A percentile compares a stretch with the other conserved stretches of the same genome.
These are phyloP conservation scores for Leptura quadrifasciata DNA, from an alignment of 2,888 invertebrate species.

Conservation along the genomic window DNA sequence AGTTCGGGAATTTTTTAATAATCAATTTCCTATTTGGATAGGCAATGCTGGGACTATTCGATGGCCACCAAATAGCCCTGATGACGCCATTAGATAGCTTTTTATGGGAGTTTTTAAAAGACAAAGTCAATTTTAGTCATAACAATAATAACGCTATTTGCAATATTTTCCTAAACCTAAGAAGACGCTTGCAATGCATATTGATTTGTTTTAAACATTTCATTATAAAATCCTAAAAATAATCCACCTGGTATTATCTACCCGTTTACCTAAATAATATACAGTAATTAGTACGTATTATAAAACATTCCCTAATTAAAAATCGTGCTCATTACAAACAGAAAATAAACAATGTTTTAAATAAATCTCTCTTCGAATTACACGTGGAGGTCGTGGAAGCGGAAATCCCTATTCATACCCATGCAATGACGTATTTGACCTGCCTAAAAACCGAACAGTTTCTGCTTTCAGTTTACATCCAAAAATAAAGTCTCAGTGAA, in stretches of 20 bases:
- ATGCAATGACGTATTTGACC: neutral
- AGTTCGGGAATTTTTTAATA: no score
- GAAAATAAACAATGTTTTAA: neutral
- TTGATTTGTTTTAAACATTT: no score
- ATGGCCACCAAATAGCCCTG: no score
- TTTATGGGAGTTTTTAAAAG: no score
- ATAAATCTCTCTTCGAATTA: neutral
- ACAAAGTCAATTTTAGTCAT: no score
- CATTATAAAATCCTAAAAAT: neutral
- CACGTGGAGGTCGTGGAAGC: neutral
- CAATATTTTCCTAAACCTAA: no score
- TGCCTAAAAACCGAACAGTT: neutral
- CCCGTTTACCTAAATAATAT: neutral
- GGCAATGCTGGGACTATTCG: no score
- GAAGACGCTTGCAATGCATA: no score
- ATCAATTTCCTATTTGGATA: no score
- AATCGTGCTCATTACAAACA: neutral
- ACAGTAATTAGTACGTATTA: neutral
- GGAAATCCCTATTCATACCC: neutral
- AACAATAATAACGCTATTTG: no score
- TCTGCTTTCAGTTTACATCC: neutral
- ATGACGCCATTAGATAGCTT: no score
- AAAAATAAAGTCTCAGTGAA: neutral
- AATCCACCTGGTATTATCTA: neutral
- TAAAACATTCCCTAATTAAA: conserved; percentile 1